Percentiles rank a stretch among this genome's conserved stretches.
Evolutionary conservation across 2,113 vertebrate genomes (phyloP).

Genomic region (Peucedramus taeniatus): DNA sequence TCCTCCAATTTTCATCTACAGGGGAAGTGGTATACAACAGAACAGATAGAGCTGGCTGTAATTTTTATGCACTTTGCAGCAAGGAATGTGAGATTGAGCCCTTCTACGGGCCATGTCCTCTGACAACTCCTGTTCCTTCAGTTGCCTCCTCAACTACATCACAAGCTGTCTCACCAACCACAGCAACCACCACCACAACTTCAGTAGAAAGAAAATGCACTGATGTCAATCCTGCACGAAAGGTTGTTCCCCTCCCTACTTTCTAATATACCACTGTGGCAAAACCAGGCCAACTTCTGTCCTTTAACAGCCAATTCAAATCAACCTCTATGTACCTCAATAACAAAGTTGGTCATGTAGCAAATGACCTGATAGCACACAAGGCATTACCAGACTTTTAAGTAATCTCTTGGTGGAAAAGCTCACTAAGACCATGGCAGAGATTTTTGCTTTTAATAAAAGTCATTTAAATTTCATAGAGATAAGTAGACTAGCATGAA

Average conservation of each 20-base stretch:
- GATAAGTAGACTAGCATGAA: not conserved
- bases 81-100: conserved; percentile 46
- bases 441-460: not conserved
- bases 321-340: not conserved
- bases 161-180: not conserved
- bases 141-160: not conserved
- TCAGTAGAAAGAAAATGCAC: not conserved
- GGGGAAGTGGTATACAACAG: conserved; percentile 72
- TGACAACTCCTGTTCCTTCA: not conserved
- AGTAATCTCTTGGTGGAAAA: not conserved
- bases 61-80: conserved; percentile 66
- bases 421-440: not conserved
- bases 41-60: conserved; percentile 72
- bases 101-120: conserved; percentile 23
- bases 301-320: not conserved
- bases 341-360: not conserved
- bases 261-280: not conserved
- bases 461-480: not conserved
- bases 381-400: not conserved
- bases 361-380: not conserved
- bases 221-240: conserved; percentile 40
- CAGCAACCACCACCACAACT: not conserved
- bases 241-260: conserved; percentile 16
- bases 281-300: not conserved
- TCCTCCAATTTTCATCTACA: not conserved